Evolutionary conservation across 2,888 invertebrate genomes (phyloP).

Genomic region (Melieria crassipennis): DNA sequence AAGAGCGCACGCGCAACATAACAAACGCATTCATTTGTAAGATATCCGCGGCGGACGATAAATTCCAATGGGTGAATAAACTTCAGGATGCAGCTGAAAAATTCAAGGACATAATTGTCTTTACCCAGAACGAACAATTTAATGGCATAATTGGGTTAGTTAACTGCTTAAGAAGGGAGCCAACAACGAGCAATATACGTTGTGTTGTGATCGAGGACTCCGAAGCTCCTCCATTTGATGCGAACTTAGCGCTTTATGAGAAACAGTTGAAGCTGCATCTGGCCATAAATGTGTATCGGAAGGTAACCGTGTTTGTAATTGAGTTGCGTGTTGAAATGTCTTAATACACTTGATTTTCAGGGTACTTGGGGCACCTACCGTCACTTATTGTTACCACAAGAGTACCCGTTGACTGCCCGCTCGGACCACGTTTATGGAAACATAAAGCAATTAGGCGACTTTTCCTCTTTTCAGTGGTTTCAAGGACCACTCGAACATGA

Average conservation of each 20-base stretch:
- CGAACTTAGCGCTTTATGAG: conserved; percentile 73
- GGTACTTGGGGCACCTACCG: conserved; percentile 78
- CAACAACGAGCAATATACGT: conserved; percentile 74
- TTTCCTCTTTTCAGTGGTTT: conserved; percentile 85
- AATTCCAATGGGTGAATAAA: neutral
- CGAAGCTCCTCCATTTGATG: conserved; percentile 74
- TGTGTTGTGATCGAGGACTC: conserved; percentile 74
- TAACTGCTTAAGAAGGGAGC: conserved; percentile 85
- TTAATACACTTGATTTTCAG: conserved; percentile 43
- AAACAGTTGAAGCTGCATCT: conserved; percentile 78
- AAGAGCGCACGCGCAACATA: neutral
- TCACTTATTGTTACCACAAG: conserved; percentile 73
- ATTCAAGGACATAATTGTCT: neutral
- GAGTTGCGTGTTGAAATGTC: neutral
- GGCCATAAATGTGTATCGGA: conserved; percentile 79
- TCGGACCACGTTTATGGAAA: conserved; percentile 81
- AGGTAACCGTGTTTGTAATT: conserved; percentile 58
- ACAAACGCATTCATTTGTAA: neutral
- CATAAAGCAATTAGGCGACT: conserved; percentile 82
- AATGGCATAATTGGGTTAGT: conserved; percentile 89
- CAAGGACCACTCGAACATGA: conserved; percentile 72
- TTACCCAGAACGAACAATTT: conserved; percentile 66
- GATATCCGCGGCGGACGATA: neutral
- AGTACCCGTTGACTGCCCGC: conserved; percentile 63
- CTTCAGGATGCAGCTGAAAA: neutral